These are phyloP conservation scores for Heterotilapia buettikoferi DNA, from an alignment of 2,113 vertebrate genomes.

Conservation along the genomic window DNA sequence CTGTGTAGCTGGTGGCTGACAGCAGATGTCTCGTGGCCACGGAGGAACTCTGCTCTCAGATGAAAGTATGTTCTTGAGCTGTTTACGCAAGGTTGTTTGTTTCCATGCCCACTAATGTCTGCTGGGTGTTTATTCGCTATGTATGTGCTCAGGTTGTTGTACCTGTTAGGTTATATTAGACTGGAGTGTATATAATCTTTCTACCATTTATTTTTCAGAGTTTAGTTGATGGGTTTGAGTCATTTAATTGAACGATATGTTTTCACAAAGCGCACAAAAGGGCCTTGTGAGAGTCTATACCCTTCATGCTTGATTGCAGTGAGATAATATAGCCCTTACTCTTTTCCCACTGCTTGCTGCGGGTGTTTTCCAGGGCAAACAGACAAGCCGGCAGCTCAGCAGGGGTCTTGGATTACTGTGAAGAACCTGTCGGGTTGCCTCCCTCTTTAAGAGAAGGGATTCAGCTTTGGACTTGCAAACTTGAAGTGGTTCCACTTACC, in stretches of 20 bases:
- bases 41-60: neutral
- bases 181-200: neutral
- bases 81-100: neutral
- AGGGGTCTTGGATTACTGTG: constrained; percentile 36
- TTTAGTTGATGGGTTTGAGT: neutral
- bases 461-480: constrained; percentile 1
- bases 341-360: neutral
- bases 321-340: neutral
- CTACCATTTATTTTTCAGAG: neutral
- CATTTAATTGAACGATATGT: neutral
- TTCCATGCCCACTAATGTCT: neutral
- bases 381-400: constrained; percentile 34
- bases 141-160: neutral
- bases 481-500: constrained; percentile 30
- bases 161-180: neutral
- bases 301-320: neutral
- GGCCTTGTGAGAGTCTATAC: neutral
- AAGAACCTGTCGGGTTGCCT: neutral
- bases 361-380: constrained; percentile 30
- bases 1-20: neutral
- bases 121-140: neutral
- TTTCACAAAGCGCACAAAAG: neutral
- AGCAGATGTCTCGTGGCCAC: neutral
- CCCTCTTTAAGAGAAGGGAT: neutral
- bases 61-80: neutral